phyloP scores from a whole-genome alignment of 2,797 vertebrate species.

The Iguana delicatissima region DNA sequence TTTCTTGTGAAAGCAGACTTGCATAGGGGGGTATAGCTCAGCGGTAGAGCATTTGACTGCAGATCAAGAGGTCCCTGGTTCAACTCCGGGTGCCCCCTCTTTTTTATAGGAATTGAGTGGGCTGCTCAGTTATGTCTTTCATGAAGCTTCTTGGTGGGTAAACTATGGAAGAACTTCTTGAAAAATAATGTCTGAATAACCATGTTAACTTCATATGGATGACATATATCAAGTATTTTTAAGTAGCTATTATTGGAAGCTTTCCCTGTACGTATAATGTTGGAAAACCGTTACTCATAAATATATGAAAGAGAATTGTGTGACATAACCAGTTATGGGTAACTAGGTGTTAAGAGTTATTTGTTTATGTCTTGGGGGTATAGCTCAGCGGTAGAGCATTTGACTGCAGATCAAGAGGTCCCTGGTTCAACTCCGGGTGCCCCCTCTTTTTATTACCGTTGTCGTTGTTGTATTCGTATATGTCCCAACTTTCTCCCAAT shows the following conservation, averaged over 20 bases:
- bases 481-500: too few species aligned
- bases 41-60: constrained; percentile 54
- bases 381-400: constrained; percentile 75
- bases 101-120: background rate
- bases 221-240: too few species aligned
- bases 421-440: constrained; percentile 72
- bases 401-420: constrained; percentile 72
- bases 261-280: too few species aligned
- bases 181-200: too few species aligned
- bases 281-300: background rate
- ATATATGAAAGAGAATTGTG: background rate
- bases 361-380: constrained; percentile 45
- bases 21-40: constrained; percentile 43
- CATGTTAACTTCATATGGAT: too few species aligned
- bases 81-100: constrained; percentile 46
- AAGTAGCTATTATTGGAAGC: background rate
- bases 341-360: too few species aligned
- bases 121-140: too few species aligned
- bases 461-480: too few species aligned
- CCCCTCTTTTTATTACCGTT: constrained; percentile 52
- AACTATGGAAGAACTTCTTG: too few species aligned
- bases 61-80: constrained; percentile 50
- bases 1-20: background rate
- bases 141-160: too few species aligned
- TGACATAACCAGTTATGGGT: background rate